Conservation (phyloP, 2,797 vertebrate species). For the Meda fulgida region DNA sequence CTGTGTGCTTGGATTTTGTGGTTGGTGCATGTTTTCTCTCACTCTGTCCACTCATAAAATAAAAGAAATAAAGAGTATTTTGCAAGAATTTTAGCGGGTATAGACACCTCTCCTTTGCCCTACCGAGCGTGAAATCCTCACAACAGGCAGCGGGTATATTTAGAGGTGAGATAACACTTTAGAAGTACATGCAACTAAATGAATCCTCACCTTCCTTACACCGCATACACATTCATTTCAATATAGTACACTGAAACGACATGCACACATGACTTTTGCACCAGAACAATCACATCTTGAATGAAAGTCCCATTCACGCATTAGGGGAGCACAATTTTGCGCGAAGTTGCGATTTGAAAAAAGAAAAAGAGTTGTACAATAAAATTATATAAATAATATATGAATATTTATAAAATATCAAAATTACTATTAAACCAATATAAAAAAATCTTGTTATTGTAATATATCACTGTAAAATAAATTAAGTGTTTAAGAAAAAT, state of each 20-base stretch:
- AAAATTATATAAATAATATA: no score
- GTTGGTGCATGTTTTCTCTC: background rate
- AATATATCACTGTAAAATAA: background rate
- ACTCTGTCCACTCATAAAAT: background rate
- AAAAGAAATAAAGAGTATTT: background rate
- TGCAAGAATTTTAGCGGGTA: background rate
- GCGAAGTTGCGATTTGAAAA: background rate
- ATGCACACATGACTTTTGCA: background rate
- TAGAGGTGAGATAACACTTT: conserved; percentile 37
- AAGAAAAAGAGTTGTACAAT: background rate
- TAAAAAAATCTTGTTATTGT: background rate
- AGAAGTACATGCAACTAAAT: conserved; percentile 1
- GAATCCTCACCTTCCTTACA: background rate
- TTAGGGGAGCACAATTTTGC: background rate
- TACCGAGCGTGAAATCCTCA: conserved; percentile 43
- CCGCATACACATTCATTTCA: background rate
- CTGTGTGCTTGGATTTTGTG: background rate
- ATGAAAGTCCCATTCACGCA: background rate
- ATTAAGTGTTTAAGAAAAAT: background rate
- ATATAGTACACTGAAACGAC: background rate
- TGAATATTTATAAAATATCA: no score
- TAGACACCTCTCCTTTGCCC: background rate
- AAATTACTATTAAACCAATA: no score
- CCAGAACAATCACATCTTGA: background rate
- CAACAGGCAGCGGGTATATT: conserved; percentile 34